Percentiles rank a stretch among this genome's conserved stretches.
Conservation (phyloP, 2,113 vertebrate genomes). For the Myiagra hebetior region DNA sequence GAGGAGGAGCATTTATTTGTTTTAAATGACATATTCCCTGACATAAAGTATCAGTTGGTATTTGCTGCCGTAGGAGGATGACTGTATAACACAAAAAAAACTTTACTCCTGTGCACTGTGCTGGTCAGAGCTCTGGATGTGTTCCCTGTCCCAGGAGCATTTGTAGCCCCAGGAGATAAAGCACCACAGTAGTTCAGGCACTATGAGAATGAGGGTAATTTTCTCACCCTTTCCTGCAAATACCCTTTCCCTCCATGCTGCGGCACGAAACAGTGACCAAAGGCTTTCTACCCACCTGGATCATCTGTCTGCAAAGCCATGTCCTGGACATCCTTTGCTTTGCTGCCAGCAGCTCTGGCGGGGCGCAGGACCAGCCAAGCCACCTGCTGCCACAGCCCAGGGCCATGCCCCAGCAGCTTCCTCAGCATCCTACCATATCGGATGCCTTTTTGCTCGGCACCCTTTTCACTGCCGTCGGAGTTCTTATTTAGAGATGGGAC, state of each 20-base stretch:
- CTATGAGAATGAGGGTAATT: fast-evolving
- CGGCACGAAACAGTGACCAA: fast-evolving
- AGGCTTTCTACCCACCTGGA: background rate
- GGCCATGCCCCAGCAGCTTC: background rate
- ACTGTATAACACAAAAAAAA: background rate
- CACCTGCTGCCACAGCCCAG: background rate
- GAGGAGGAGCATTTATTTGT: background rate
- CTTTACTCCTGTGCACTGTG: background rate
- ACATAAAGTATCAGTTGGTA: background rate
- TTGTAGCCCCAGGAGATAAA: no score
- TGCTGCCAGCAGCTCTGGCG: fast-evolving
- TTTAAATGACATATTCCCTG: background rate
- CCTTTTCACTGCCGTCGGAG: no score
- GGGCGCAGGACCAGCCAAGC: fast-evolving
- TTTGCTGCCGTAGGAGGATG: background rate
- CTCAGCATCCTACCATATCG: background rate
- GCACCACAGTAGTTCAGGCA: no score
- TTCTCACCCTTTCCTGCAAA: background rate
- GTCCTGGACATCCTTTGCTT: fast-evolving
- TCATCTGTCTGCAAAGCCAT: fast-evolving
- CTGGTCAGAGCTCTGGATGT: background rate
- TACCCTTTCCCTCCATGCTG: background rate
- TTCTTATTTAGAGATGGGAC: no score
- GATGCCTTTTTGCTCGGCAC: no score
- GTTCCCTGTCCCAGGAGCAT: fast-evolving